Conservation (phyloP, 2,797 vertebrate genomes). For the Artibeus jamaicensis region DNA sequence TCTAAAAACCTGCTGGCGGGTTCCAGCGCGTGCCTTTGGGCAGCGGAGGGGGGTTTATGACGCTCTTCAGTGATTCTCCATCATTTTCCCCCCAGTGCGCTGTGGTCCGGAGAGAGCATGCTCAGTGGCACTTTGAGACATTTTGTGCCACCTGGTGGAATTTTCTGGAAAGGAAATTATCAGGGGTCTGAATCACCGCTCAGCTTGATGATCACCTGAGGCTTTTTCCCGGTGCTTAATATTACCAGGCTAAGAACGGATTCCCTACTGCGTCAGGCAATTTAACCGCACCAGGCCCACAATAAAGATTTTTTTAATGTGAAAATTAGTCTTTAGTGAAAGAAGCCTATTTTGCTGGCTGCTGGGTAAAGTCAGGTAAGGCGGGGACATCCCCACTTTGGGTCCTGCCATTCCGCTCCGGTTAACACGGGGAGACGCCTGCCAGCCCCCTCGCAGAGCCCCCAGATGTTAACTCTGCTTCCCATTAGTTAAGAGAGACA, state of each 20-base stretch:
- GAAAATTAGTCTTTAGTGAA: slow-evolving; percentile 77
- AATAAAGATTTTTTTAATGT: slow-evolving; percentile 72
- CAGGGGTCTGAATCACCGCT: slow-evolving; percentile 51
- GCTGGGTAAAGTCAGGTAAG: slow-evolving; percentile 71
- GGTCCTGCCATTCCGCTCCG: slow-evolving; percentile 42
- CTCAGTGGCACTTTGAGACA: slow-evolving; percentile 58
- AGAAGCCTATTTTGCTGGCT: slow-evolving; percentile 70
- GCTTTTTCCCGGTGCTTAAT: slow-evolving; percentile 52
- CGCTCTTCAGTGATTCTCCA: not conserved
- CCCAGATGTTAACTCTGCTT: slow-evolving; percentile 26
- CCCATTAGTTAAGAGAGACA: slow-evolving; percentile 60
- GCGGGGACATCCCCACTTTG: not conserved
- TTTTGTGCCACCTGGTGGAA: slow-evolving; percentile 70
- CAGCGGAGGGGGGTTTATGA: not conserved
- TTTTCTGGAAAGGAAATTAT: not conserved
- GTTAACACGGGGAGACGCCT: slow-evolving; percentile 39
- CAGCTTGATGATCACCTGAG: slow-evolving; percentile 58
- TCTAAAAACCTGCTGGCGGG: not conserved
- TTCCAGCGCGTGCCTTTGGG: rapidly evolving
- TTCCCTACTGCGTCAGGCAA: slow-evolving; percentile 52
- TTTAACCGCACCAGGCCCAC: slow-evolving; percentile 63
- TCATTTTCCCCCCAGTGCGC: not conserved
- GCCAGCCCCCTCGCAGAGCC: not conserved
- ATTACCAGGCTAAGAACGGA: not conserved
- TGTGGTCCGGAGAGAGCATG: not conserved